phyloP scores from a whole-genome alignment of 2,797 vertebrate species.

The Vireo griseus region DNA sequence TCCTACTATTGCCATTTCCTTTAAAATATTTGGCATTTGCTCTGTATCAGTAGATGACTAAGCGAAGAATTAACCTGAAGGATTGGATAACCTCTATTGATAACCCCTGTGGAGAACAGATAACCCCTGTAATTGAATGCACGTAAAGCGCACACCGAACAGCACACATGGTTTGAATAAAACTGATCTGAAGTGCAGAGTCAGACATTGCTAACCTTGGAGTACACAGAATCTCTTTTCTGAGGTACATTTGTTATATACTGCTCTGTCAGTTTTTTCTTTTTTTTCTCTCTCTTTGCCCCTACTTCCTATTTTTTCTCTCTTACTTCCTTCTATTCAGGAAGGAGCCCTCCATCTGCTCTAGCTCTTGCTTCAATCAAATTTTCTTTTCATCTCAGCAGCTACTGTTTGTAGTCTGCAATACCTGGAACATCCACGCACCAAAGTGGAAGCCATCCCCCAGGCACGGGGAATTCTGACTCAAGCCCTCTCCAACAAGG shows the following conservation, averaged over 20 bases:
- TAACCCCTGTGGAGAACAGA: not conserved
- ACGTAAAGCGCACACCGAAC: not conserved
- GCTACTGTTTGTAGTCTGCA: not conserved
- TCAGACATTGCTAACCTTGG: not conserved
- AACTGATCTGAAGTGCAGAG: not conserved
- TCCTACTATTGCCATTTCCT: not conserved
- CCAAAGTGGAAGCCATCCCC: not conserved
- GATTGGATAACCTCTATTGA: not conserved
- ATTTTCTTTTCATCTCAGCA: not conserved
- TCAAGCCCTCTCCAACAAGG: not conserved
- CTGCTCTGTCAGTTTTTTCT: not conserved
- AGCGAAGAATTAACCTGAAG: constrained; percentile 6
- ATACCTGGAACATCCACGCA: not conserved
- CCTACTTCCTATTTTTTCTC: not conserved
- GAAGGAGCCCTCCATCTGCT: not conserved
- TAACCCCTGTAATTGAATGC: not conserved
- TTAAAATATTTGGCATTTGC: not conserved
- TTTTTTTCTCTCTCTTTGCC: not conserved
- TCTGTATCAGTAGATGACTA: not conserved
- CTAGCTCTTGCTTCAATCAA: fast-evolving
- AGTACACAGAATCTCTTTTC: not conserved
- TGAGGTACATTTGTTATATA: not conserved
- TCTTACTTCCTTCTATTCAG: not conserved
- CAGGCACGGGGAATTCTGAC: not conserved
- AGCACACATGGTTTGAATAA: not conserved